Conservation (phyloP, 2,113 vertebrate genomes). For the Zootoca vivipara region DNA sequence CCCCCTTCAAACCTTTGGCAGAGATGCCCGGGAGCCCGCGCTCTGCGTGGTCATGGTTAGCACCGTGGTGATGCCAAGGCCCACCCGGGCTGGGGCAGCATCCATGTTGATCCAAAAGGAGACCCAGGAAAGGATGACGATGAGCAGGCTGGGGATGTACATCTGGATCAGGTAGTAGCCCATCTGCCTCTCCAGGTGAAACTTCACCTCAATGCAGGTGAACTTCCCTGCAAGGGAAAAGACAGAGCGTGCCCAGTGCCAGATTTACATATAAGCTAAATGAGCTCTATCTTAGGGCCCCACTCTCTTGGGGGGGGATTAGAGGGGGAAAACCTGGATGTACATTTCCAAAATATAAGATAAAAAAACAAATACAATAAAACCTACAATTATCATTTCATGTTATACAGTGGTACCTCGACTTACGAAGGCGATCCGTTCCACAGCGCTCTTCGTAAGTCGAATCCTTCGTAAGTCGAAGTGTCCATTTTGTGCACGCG, state of each 20-base stretch:
- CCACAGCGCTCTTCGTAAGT: too few relatives aligned
- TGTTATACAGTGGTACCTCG: too few relatives aligned
- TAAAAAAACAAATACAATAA: too few relatives aligned
- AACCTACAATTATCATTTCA: too few relatives aligned
- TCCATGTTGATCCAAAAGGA: conserved; percentile 98
- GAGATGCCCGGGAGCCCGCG: conserved; percentile 88
- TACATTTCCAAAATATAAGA: too few relatives aligned
- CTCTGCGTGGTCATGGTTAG: conserved; percentile 96
- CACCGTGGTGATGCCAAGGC: conserved; percentile 91
- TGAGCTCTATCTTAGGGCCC: rapidly evolving
- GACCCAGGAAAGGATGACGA: conserved; percentile 93
- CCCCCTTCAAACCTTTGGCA: conserved; percentile 81
- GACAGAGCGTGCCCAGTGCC: too few relatives aligned
- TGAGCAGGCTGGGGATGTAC: conserved; percentile 94
- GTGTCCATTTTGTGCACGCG: too few relatives aligned
- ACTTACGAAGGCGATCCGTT: too few relatives aligned
- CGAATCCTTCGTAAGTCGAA: too few relatives aligned
- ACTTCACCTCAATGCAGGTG: conserved; percentile 94
- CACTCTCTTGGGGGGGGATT: too few relatives aligned
- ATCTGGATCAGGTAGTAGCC: conserved; percentile 97
- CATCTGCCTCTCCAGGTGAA: conserved; percentile 94
- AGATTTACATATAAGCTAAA: not conserved
- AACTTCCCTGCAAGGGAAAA: conserved; percentile 82
- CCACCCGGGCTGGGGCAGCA: conserved; percentile 88
- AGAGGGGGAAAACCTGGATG: too few relatives aligned